Base-by-base conservation (phyloP, 2,888 invertebrate species). In the Melieria picta region DNA sequence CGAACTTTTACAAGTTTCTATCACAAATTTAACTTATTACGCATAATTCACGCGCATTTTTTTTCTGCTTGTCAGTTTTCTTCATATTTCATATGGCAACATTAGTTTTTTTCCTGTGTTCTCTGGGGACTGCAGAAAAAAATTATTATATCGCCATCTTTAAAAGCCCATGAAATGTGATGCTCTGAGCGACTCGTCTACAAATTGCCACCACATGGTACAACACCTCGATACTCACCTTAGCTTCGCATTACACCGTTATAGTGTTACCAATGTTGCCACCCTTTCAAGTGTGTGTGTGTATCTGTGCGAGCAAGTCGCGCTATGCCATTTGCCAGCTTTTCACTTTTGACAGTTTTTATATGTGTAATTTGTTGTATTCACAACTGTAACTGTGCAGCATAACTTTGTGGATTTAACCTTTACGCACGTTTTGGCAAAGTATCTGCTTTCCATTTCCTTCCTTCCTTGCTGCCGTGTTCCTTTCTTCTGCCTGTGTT, bases 161-260 rank as follows among this genome's bases (percentile, higher is more conserved):
- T 43, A 65, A 65, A 65, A 55, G 65, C 65, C 65, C 65, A 65
- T 65, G 65, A 65, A 65, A 65, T 65, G 65, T 65, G 65, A 65
- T 65, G 65, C 65, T 65, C 45, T 55, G 55, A 65, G 65, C 57
- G 65, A 65, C 65, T 56, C 30, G 30, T 30, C 30, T 30, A 30
- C 30, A 30, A 30, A 30, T 30, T 30, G 30, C 30, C 30, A 3
- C 30, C 30, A 30, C 30, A 30, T 30, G 30, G 30, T 30, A 30
- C 30, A 30, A 2, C 30, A 30, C 30, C 30, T 30, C 30, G 30
- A 1, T 2, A 30, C 30, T 30, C 30, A 30, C 30, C 3, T 30
- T 30, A 30, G 30, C 30, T 30, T 30, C 30, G 10, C n/a, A n/a
- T 50, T 50, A n/a, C 52, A 11, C 52, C 52, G 10, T 50, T 50